These are phyloP conservation scores for Zaprionus obscuricornis DNA, from an alignment of 2,888 invertebrate genomes.

Conservation along the genomic window DNA sequence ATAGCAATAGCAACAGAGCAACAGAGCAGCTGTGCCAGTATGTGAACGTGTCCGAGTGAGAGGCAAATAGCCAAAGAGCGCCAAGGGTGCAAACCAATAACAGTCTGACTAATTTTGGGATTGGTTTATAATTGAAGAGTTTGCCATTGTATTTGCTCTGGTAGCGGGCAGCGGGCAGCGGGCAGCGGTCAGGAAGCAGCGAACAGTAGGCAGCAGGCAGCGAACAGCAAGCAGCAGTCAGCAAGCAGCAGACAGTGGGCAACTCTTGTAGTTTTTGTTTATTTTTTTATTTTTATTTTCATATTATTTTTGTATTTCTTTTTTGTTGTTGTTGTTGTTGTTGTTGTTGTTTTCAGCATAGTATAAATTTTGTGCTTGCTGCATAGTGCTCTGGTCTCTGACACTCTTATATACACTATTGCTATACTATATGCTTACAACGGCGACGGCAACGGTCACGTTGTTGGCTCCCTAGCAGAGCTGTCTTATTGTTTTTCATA, in stretches of 20 bases:
- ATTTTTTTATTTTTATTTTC: not conserved
- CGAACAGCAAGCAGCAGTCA: constrained; percentile 2
- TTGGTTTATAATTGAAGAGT: constrained; percentile 82
- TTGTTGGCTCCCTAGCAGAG: not conserved
- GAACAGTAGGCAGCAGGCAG: no score
- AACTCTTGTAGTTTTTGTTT: constrained; percentile 43
- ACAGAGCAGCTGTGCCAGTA: not conserved
- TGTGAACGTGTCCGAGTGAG: constrained; percentile 17
- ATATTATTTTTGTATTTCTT: not conserved
- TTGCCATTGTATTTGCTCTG: constrained; percentile 70
- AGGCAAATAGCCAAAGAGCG: constrained; percentile 34
- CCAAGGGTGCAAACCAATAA: constrained; percentile 81
- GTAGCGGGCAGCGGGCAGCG: constrained; percentile 7
- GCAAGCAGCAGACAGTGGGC: constrained; percentile 42
- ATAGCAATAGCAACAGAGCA: constrained; percentile 29
- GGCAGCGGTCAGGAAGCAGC: constrained; percentile 23
- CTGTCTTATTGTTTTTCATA: constrained; percentile 71
- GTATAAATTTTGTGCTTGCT: no score
- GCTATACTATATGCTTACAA: constrained; percentile 7
- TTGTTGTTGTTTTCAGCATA: no score
- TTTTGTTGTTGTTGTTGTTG: no score
- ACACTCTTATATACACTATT: constrained; percentile 41
- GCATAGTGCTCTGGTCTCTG: no score
- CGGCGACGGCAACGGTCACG: constrained; percentile 8
- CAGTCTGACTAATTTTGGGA: constrained; percentile 81